Evolutionary conservation across 2,888 invertebrate genomes (phyloP), one percentile per base, ranked within the genome.

Genomic region (Eupithecia subumbrata): DNA sequence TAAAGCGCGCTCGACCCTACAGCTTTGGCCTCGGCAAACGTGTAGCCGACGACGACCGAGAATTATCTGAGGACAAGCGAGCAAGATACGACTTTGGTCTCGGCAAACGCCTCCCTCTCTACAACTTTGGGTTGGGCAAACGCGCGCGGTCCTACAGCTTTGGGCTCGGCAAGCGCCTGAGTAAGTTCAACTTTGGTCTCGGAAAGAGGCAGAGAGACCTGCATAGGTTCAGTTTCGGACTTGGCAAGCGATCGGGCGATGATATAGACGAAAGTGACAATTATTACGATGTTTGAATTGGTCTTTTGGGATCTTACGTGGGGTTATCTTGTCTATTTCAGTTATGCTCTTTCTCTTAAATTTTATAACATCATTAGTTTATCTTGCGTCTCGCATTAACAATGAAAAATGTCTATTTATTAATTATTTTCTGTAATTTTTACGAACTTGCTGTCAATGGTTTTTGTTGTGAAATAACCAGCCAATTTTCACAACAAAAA

Each of bases 11-110:
- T 43, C 95, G 96, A 37, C 96, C 96, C 0, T 97, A 96, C 90
- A 96, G 96, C 40, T 97, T 97, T 84, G 97, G 97, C 0, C 91
- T 97, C n/a, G 97, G 97, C 1, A 96, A 97, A 82, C 95, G 97
- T 16, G 93, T 95, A 78, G 86, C 85, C 16, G 91, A 90, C 30
- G 91, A 91, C 76, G 66, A 40, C 60, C 22, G 14, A 60, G 91
- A 90, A 0, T 79, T 83, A 2, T 80, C 84, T 0, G 92, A 94
- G 79, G 92, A 94, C 70, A 93, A 93, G 74, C 89, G 94, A 18
- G 90, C 91, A 0, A 84, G 92, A 43, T 89, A 94, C 85, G 91
- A 93, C 77, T 95, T 95, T 77, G 95, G 95, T 5, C 87, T 95
- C 3, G 95, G 95, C 18, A 95, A 95, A 80, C 89, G 95, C 60